Percentiles rank a stretch among this genome's conserved stretches.
phyloP scores from a whole-genome alignment of 2,113 vertebrate species.

The Heptranchias perlo region DNA sequence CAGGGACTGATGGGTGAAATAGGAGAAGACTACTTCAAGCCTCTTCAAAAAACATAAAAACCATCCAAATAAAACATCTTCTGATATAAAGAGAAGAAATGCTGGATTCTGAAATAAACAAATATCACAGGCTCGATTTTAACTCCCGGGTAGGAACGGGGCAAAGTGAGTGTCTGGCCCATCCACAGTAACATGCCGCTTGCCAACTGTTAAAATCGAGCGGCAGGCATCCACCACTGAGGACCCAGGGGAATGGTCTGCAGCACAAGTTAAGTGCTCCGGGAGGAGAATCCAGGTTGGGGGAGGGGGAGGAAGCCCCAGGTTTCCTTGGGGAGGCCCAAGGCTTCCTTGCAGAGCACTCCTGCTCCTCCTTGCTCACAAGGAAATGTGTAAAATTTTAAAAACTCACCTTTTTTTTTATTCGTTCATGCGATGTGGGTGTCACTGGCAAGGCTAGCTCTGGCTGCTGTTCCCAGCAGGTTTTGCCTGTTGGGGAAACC shows the following conservation, averaged over 20 bases:
- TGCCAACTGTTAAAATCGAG: not conserved
- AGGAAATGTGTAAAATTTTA: not conserved
- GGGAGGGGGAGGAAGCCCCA: not conserved
- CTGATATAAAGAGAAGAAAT: not conserved
- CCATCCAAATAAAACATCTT: slow-evolving; percentile 23
- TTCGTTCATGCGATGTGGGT: no score
- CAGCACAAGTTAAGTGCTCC: not conserved
- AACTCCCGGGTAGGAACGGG: not conserved
- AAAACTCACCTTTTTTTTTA: not conserved
- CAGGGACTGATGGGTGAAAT: not conserved
- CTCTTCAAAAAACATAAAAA: not conserved
- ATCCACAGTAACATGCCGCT: not conserved
- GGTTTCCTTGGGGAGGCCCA: no score
- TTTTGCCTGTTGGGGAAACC: not conserved
- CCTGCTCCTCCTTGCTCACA: not conserved
- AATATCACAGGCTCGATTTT: not conserved
- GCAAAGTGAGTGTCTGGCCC: not conserved
- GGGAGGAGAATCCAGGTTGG: not conserved
- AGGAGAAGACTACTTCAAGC: slow-evolving; percentile 2
- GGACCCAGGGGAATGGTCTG: not conserved
- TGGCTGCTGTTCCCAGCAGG: not conserved
- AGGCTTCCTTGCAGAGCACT: not conserved
- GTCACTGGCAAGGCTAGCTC: no score
- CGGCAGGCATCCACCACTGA: not conserved
- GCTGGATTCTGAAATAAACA: slow-evolving; percentile 16